A percentile compares a stretch with the other conserved stretches of the same genome.
Evolutionary conservation across 23 tunicate species (phyloP).

Genomic region (Oikopleura dioica): DNA sequence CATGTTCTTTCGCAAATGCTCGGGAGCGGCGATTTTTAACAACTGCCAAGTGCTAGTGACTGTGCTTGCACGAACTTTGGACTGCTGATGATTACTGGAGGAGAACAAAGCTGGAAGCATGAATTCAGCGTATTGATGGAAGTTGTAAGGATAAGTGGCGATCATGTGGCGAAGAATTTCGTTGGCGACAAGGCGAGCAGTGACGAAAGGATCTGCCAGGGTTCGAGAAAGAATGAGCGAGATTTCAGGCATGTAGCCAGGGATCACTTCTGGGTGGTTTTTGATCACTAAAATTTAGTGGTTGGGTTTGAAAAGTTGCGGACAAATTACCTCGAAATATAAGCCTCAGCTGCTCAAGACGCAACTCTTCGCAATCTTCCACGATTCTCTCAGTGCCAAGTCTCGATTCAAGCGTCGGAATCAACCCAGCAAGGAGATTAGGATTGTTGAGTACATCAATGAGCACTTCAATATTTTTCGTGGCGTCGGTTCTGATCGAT

Average conservation of each 20-base stretch:
- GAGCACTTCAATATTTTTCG: neutral
- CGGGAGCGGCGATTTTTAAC: conserved; percentile 6
- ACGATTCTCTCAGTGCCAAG: neutral
- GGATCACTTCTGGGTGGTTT: neutral
- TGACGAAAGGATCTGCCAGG: neutral
- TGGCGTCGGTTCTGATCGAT: neutral
- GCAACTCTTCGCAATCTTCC: conserved; percentile 1
- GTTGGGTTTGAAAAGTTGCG: too few relatives aligned
- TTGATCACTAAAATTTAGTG: too few relatives aligned
- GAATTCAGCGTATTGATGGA: neutral
- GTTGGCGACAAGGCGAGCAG: neutral
- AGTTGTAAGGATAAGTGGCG: neutral
- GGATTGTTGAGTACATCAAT: neutral
- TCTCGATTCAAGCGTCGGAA: neutral
- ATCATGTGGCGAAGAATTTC: neutral
- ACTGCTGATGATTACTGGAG: conserved; percentile 4
- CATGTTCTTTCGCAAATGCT: neutral
- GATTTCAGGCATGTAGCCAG: neutral
- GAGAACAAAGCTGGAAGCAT: neutral
- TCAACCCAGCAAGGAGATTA: neutral
- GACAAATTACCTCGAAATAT: too few relatives aligned
- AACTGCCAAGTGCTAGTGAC: neutral
- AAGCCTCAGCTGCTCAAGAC: neutral
- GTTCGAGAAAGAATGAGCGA: neutral
- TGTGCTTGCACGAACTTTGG: neutral